phyloP scores from a whole-genome alignment of 2,797 vertebrate genomes.

The Lemur catta region DNA sequence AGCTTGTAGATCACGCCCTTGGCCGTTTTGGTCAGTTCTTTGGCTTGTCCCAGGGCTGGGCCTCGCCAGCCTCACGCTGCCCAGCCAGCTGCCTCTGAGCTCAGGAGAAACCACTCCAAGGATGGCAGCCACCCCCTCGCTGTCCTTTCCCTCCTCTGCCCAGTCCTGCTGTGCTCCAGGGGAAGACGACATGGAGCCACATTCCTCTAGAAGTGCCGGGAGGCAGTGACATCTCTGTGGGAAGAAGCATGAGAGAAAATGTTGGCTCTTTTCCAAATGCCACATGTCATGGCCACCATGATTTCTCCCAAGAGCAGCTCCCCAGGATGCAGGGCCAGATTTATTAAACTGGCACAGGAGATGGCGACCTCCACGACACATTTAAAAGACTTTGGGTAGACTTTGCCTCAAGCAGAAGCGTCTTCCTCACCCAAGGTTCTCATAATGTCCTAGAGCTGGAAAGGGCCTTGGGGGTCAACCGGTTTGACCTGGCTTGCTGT shows the following conservation, averaged over 20 bases:
- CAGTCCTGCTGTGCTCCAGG: not conserved
- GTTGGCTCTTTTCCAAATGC: constrained; percentile 50
- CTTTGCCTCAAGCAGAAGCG: constrained; percentile 44
- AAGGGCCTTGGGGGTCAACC: not conserved
- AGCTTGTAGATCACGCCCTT: not conserved
- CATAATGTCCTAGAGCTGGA: not conserved
- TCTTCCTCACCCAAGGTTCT: constrained; percentile 22
- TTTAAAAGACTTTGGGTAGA: constrained; percentile 26
- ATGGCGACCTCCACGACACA: constrained; percentile 20
- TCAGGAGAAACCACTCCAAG: not conserved
- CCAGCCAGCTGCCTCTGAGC: not conserved
- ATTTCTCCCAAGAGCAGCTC: constrained; percentile 41
- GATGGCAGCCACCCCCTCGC: not conserved
- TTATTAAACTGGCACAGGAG: not conserved
- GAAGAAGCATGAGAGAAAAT: not conserved
- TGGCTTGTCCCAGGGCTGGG: not conserved
- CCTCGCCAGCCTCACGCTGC: not conserved
- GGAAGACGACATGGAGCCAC: not conserved
- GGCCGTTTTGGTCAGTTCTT: not conserved
- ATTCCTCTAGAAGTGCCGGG: not conserved
- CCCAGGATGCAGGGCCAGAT: constrained; percentile 37
- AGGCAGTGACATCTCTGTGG: not conserved
- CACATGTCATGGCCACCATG: not conserved
- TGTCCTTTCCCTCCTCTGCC: not conserved
- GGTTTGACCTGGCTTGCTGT: not conserved